Base-by-base conservation (phyloP, 2,113 vertebrate species). In the Engystomops pustulosus region DNA sequence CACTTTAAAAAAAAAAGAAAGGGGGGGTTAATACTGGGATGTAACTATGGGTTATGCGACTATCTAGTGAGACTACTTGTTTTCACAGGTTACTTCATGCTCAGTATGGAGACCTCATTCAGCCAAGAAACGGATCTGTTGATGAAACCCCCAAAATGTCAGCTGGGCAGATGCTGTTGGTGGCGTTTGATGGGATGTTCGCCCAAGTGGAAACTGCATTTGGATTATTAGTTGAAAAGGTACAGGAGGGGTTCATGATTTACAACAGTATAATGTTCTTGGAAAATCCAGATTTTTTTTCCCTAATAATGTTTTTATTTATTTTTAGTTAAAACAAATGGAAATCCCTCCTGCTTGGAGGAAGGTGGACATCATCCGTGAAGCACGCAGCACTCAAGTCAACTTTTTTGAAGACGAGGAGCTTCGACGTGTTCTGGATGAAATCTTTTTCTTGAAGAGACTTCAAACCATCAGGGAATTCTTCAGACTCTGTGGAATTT, bases 141-240 rank as follows among this genome's bases (percentile, higher is more conserved):
- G 96, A 97, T 90, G 97, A 99, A 88, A 95, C 98, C 0, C 97
- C 98, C 4, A 99, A 99, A 91, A 99, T 99, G 98, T 97, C 96
- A 79, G 97, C 98, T 4, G 98, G 98, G 8, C 98, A 99, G 88
- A 99, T 99, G 98, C 90, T 99, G 87, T 87, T 99, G 90, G 98
- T 99, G 45, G 98, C 98, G 65, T 99, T 99, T 88, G 97, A 99
- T 75, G 98, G 98, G 89, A 99, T 99, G 97, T 99, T 99, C 89
- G 97, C 96, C 18, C 98, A 99, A 89, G 94, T 99, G 60, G 98
- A 99, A 91, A 95, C 95, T 9, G 97, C 98, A 7, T 99, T 98
- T 89, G 94, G 96, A 10, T 95, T 97, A 86, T 91, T 99, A 86
- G 94, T 96, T 85, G 98, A 99, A 70, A 99, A 99, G 98, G 98